A percentile compares a stretch with the other conserved stretches of the same genome.
Conservation (phyloP, 2,888 invertebrate genomes). For the Hololepta plana region DNA sequence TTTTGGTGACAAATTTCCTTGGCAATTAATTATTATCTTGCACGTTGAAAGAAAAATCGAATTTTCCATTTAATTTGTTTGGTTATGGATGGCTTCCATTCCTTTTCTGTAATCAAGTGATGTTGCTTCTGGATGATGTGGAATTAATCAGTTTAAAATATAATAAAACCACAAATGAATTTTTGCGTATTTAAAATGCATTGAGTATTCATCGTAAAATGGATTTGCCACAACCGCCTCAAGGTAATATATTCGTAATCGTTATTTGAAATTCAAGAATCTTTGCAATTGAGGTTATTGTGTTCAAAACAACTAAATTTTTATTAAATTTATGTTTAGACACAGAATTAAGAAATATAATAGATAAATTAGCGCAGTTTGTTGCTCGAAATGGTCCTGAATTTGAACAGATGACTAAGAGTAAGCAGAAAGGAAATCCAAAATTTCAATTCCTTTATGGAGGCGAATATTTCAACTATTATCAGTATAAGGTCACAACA, state of each 20-base stretch:
- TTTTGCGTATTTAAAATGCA: too few relatives aligned
- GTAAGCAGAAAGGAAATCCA: constrained; percentile 94
- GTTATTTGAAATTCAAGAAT: too few relatives aligned
- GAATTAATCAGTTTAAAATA: too few relatives aligned
- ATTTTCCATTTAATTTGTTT: too few relatives aligned
- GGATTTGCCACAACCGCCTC: constrained; percentile 39
- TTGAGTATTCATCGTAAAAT: too few relatives aligned
- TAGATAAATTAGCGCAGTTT: constrained; percentile 97
- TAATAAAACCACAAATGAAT: too few relatives aligned
- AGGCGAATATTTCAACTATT: constrained; percentile 89
- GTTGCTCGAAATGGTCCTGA: constrained; percentile 99
- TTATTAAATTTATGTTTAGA: constrained; percentile 35
- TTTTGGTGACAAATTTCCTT: too few relatives aligned
- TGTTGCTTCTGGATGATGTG: too few relatives aligned
- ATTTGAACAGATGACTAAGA: constrained; percentile 97
- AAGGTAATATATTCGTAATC: constrained; percentile 29
- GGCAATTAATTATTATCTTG: too few relatives aligned
- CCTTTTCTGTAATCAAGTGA: too few relatives aligned
- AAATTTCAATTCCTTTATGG: constrained; percentile 95
- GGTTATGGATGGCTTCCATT: too few relatives aligned
- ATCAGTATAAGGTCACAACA: constrained; percentile 95
- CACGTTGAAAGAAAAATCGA: too few relatives aligned
- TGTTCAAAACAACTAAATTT: constrained; percentile 5
- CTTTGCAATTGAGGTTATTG: constrained; percentile 5
- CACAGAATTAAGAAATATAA: constrained; percentile 88